phyloP scores from a whole-genome alignment of 2,113 vertebrate genomes.

The Procavia capensis region DNA sequence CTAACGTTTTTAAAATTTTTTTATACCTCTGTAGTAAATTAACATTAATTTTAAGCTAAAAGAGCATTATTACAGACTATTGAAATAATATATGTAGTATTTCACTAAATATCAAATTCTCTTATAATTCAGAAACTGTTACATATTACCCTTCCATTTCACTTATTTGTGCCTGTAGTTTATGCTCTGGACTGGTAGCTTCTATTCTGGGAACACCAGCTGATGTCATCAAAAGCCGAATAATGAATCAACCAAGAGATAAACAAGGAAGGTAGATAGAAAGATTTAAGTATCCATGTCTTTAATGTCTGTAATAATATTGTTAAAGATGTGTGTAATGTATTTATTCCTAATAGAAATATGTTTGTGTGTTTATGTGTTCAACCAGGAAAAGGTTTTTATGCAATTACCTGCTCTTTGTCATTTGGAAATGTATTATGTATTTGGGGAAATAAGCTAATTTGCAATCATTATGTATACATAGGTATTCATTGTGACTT shows the following conservation, averaged over 20 bases:
- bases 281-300: neutral
- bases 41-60: constrained; percentile 27
- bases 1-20: neutral
- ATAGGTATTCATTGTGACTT: constrained; percentile 43
- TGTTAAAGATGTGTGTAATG: neutral
- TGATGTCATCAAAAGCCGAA: constrained; percentile 92
- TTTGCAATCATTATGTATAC: constrained; percentile 45
- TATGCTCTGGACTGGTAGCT: constrained; percentile 91
- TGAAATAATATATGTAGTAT: neutral
- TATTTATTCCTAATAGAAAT: constrained; percentile 41
- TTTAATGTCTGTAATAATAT: neutral
- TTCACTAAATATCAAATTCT: neutral
- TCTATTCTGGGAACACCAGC: constrained; percentile 92
- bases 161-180: constrained; percentile 81
- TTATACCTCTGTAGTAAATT: neutral
- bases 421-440: constrained; percentile 27
- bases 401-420: constrained; percentile 45
- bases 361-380: neutral
- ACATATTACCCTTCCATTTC: constrained; percentile 53
- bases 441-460: constrained; percentile 52
- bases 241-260: constrained; percentile 94
- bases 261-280: constrained; percentile 87
- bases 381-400: neutral
- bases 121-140: constrained; percentile 4
- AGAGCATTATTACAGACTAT: constrained; percentile 2